phyloP scores from a whole-genome alignment of 2,113 vertebrate species.

The Catharus bicknelli region DNA sequence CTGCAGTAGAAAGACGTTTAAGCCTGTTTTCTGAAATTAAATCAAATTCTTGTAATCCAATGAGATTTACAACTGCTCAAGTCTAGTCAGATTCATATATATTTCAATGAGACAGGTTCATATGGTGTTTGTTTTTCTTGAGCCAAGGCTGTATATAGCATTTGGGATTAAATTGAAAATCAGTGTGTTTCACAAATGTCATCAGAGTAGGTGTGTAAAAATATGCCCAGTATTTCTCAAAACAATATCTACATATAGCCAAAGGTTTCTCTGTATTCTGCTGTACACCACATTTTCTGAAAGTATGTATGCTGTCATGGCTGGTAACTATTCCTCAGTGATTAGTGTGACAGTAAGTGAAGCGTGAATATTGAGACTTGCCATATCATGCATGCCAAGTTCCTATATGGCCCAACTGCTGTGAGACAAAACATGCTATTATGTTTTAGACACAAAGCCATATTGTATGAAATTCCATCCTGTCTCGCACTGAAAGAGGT shows the following conservation, averaged over 20 bases:
- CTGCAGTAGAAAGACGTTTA: conserved; percentile 55
- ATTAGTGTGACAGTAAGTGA: conserved; percentile 19
- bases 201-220: background rate
- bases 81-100: conserved; percentile 24
- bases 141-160: background rate
- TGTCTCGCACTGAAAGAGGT: conserved; percentile 21
- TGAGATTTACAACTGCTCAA: conserved; percentile 44
- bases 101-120: conserved; percentile 39
- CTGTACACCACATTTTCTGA: background rate
- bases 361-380: background rate
- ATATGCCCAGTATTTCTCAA: background rate
- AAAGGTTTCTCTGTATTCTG: background rate
- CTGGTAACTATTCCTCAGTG: background rate
- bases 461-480: conserved; percentile 28
- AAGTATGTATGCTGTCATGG: background rate
- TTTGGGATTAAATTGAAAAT: background rate
- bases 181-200: background rate
- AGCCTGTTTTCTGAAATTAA: conserved; percentile 66
- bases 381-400: conserved; percentile 23
- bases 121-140: conserved; percentile 14
- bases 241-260: background rate
- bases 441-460: conserved; percentile 37
- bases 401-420: conserved; percentile 41
- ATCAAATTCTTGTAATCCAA: conserved; percentile 57
- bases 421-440: conserved; percentile 43